Conservation (phyloP, 2,797 vertebrate species). For the Tragopan temminckii region DNA sequence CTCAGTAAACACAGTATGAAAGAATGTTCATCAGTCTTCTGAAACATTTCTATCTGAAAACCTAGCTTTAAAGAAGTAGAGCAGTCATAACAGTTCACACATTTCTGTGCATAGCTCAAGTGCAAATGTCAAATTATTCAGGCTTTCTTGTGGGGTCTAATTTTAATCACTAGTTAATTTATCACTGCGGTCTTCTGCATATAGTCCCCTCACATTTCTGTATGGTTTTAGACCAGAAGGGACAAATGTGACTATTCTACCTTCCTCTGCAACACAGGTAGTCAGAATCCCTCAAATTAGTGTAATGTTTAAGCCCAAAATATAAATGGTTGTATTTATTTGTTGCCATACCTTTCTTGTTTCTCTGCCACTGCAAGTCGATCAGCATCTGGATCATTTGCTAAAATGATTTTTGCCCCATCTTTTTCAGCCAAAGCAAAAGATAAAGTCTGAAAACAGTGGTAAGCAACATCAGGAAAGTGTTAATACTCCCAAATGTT, state of each 20-base stretch:
- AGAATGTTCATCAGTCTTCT: neutral
- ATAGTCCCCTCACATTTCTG: neutral
- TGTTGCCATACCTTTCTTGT: conserved; percentile 86
- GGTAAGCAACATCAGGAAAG: neutral
- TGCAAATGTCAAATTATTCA: neutral
- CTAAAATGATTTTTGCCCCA: conserved; percentile 90
- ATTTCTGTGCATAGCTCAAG: neutral
- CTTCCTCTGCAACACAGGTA: neutral
- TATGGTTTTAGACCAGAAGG: neutral
- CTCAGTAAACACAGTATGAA: neutral
- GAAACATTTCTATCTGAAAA: neutral
- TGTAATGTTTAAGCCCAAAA: neutral
- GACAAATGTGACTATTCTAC: neutral
- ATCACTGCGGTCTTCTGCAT: neutral
- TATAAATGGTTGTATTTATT: neutral
- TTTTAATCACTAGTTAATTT: neutral
- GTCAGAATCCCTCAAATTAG: neutral
- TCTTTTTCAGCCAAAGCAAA: conserved; percentile 92
- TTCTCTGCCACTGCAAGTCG: conserved; percentile 95
- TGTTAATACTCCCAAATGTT: neutral
- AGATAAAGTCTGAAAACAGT: conserved; percentile 89
- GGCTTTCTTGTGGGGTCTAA: neutral
- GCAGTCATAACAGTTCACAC: neutral
- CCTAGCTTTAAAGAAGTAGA: neutral
- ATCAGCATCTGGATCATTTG: conserved; percentile 98